phyloP scores from a whole-genome alignment of 1,140 invertebrate species.

The Drosophila lacteicornis region DNA sequence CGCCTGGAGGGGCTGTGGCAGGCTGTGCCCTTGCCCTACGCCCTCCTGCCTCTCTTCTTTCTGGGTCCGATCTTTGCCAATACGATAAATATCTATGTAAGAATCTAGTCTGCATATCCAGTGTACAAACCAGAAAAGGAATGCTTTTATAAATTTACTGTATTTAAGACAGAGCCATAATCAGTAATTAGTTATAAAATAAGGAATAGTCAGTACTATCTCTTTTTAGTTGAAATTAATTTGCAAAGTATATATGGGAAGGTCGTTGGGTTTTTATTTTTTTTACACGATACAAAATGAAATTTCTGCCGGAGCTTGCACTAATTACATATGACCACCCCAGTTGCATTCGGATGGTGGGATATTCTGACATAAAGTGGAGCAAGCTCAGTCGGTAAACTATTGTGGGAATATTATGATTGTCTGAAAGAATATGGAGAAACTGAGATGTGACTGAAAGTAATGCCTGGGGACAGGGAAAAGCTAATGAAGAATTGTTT shows the following conservation, averaged over 20 bases:
- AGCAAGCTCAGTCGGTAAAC: slow-evolving; percentile 13
- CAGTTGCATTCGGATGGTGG: slow-evolving; percentile 46
- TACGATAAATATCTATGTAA: too few species aligned
- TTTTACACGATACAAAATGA: not conserved
- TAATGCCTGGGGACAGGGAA: slow-evolving; percentile 6
- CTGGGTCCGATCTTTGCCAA: too few species aligned
- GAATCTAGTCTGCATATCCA: too few species aligned
- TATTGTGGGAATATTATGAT: slow-evolving; percentile 43
- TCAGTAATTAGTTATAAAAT: too few species aligned
- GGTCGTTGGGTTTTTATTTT: not conserved
- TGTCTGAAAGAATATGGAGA: slow-evolving; percentile 7
- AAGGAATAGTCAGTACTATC: too few species aligned
- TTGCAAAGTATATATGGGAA: not conserved
- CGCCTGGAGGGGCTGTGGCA: not conserved
- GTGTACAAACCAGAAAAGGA: too few species aligned
- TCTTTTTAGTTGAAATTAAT: too few species aligned
- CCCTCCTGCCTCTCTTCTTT: too few species aligned
- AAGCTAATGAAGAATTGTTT: not conserved
- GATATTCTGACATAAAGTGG: slow-evolving; percentile 38
- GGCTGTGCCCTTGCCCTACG: not conserved
- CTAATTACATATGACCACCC: slow-evolving; percentile 26
- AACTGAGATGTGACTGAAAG: slow-evolving; percentile 18
- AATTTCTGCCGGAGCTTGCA: slow-evolving; percentile 1
- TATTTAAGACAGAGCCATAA: too few species aligned
- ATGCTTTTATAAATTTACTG: too few species aligned